These are phyloP conservation scores for Drosophila mimetica DNA, from an alignment of 2,888 invertebrate species.

Conservation along the genomic window DNA sequence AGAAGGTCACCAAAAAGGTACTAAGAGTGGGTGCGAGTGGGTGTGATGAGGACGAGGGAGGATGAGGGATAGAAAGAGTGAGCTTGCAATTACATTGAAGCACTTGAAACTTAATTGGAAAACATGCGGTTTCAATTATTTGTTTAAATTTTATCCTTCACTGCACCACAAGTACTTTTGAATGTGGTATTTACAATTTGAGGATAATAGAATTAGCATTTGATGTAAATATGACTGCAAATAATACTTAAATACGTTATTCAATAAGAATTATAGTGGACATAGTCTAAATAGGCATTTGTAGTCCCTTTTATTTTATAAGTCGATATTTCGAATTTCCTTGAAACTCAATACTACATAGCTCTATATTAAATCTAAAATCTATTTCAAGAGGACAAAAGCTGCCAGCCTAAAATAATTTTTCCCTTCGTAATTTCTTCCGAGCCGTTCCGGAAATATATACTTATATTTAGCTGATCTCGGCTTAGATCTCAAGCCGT, in stretches of 20 bases:
- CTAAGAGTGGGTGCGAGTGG: neutral
- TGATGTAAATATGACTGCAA: neutral
- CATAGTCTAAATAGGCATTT: too few relatives aligned
- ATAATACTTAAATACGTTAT: neutral
- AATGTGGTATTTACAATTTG: neutral
- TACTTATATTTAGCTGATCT: slow-evolving; percentile 8
- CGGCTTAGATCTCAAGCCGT: slow-evolving; percentile 24
- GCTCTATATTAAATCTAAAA: too few relatives aligned
- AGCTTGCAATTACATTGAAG: slow-evolving; percentile 55
- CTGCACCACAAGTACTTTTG: neutral
- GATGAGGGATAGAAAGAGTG: neutral
- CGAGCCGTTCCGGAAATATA: too few relatives aligned
- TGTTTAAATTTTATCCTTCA: neutral
- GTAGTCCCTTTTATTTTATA: too few relatives aligned
- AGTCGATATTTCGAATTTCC: too few relatives aligned
- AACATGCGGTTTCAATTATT: slow-evolving; percentile 3
- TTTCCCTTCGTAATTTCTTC: too few relatives aligned
- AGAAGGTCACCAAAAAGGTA: slow-evolving; percentile 10
- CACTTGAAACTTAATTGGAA: slow-evolving; percentile 28
- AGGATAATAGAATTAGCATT: neutral
- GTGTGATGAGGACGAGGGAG: neutral
- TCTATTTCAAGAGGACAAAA: too few relatives aligned
- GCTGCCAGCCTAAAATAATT: too few relatives aligned
- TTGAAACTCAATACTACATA: too few relatives aligned
- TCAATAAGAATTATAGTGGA: too few relatives aligned